phyloP scores from a whole-genome alignment of 2,113 vertebrate genomes.

The Taxidea taxus region DNA sequence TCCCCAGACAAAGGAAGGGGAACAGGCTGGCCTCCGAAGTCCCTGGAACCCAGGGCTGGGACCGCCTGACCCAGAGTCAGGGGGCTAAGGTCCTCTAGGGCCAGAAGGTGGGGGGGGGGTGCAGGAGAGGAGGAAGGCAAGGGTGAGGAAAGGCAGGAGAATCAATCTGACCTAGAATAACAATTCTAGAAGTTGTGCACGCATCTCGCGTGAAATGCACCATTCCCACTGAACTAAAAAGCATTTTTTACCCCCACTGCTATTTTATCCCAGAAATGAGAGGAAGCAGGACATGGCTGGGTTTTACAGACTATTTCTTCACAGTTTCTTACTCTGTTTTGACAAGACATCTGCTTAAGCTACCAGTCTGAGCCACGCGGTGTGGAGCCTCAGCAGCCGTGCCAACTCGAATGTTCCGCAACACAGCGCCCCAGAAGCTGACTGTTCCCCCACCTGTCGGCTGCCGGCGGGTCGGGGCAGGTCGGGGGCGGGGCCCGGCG shows the following conservation, averaged over 20 bases:
- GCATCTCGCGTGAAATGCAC: not conserved
- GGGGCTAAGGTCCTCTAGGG: not conserved
- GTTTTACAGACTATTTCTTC: conserved; percentile 70
- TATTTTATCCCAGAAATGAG: not conserved
- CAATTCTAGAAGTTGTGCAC: not conserved
- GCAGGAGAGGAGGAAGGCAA: not conserved
- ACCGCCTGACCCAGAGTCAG: no score
- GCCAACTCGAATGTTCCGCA: conserved; percentile 48
- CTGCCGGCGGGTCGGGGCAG: not conserved
- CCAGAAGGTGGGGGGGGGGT: not conserved
- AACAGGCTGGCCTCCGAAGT: not conserved
- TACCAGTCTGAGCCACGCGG: conserved; percentile 69
- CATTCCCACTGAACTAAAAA: not conserved
- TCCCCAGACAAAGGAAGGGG: conserved; percentile 77
- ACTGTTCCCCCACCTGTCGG: not conserved
- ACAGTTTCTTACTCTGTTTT: conserved; percentile 79
- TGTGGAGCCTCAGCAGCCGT: conserved; percentile 61
- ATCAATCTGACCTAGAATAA: not conserved
- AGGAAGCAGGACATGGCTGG: conserved; percentile 55
- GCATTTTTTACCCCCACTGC: not conserved
- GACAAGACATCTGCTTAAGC: conserved; percentile 78
- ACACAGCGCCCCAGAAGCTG: not conserved
- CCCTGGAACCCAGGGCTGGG: not conserved
- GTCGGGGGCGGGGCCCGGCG: not conserved
- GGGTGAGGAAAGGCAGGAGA: not conserved